A percentile compares a stretch with the other conserved stretches of the same genome.
Conservation (phyloP, 2,113 vertebrate genomes). For the Eclectus roratus region DNA sequence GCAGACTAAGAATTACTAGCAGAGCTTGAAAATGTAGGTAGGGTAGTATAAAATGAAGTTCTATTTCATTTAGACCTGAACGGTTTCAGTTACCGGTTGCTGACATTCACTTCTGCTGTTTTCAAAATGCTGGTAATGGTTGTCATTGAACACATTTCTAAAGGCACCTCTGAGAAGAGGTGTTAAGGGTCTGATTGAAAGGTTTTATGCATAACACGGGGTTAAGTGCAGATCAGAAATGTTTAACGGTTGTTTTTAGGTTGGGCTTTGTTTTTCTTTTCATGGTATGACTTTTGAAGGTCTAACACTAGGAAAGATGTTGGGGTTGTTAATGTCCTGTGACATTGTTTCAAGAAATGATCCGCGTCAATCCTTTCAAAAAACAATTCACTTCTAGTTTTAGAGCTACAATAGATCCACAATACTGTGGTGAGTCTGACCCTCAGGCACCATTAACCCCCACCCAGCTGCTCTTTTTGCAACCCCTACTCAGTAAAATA, state of each 20-base stretch:
- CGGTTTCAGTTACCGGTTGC: neutral
- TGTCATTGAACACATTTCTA: neutral
- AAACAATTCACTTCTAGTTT: neutral
- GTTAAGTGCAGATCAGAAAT: neutral
- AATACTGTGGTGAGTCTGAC: neutral
- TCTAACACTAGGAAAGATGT: neutral
- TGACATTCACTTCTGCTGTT: neutral
- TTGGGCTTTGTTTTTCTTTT: neutral
- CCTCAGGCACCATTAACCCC: neutral
- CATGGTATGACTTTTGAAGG: neutral
- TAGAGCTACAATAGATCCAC: neutral
- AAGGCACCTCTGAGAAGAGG: neutral
- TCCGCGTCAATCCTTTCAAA: neutral
- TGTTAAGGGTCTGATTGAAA: neutral
- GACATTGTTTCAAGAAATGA: neutral
- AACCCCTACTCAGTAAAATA: neutral
- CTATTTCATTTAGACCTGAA: neutral
- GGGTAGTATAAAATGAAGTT: neutral
- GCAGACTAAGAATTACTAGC: neutral
- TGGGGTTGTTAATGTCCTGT: neutral
- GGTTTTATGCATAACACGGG: neutral
- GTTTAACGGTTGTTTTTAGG: neutral
- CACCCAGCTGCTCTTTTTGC: neutral
- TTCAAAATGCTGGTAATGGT: fast-evolving
- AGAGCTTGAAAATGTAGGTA: neutral